Conservation (phyloP, 2,888 invertebrate genomes). For the Xylocampa areola region DNA sequence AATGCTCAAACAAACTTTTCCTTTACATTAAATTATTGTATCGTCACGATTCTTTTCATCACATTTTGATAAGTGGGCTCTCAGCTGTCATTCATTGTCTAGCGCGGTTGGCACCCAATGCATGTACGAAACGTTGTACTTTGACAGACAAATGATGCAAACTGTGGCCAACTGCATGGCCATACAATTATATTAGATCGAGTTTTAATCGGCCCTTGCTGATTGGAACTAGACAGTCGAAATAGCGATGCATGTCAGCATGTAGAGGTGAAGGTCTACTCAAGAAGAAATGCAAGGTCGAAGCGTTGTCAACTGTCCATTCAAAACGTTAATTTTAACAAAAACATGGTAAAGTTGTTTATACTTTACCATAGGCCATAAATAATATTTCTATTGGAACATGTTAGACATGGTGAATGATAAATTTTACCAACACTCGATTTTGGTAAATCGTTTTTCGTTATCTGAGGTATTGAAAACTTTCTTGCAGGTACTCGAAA, state of each 20-base stretch:
- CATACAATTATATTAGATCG: constrained; percentile 14
- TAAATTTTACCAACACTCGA: no score
- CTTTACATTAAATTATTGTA: constrained; percentile 1
- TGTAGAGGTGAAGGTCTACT: not conserved
- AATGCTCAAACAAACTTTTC: not conserved
- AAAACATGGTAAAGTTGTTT: no score
- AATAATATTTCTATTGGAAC: no score
- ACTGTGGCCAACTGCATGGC: constrained; percentile 51
- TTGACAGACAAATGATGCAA: constrained; percentile 40
- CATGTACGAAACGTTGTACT: constrained; percentile 13
- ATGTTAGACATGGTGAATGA: no score
- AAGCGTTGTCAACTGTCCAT: no score
- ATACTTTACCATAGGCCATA: no score
- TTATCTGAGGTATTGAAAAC: no score
- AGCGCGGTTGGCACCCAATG: constrained; percentile 32
- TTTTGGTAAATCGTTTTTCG: no score
- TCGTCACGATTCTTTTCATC: constrained; percentile 19
- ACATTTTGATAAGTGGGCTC: constrained; percentile 18
- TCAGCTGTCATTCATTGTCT: constrained; percentile 25
- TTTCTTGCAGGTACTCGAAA: no score
- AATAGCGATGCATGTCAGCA: not conserved
- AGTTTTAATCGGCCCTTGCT: constrained; percentile 13
- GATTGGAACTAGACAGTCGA: constrained; percentile 22
- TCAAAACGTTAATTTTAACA: no score
- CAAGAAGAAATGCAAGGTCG: no score